A percentile compares a stretch with the other conserved stretches of the same genome.
Conservation (phyloP, 2,888 invertebrate species). For the Xestia xanthographa region DNA sequence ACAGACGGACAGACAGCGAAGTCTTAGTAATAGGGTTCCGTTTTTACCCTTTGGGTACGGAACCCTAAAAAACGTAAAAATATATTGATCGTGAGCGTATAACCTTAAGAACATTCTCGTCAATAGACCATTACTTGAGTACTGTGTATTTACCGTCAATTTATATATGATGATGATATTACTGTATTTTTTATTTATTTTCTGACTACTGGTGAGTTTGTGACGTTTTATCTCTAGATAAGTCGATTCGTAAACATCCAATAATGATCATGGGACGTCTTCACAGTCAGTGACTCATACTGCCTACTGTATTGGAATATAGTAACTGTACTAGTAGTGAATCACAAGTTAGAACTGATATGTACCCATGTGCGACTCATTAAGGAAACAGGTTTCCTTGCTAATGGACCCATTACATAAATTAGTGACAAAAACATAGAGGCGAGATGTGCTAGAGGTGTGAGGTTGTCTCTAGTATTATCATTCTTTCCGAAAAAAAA, state of each 20-base stretch:
- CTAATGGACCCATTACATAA: background rate
- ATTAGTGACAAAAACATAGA: slow-evolving; percentile 3
- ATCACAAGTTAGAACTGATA: background rate
- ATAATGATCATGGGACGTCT: background rate
- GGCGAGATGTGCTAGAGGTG: too few relatives aligned
- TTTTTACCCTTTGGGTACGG: too few relatives aligned
- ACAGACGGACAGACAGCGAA: too few relatives aligned
- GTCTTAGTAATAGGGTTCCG: too few relatives aligned
- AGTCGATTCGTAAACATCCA: too few relatives aligned
- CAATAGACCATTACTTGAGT: background rate
- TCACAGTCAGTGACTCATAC: slow-evolving; percentile 3
- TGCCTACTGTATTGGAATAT: background rate
- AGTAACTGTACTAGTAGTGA: background rate
- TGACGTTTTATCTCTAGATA: background rate
- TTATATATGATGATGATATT: slow-evolving; percentile 3
- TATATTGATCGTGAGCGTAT: background rate
- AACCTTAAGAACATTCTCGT: background rate
- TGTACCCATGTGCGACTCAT: background rate
- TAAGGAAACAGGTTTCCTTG: slow-evolving; percentile 10
- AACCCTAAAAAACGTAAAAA: background rate
- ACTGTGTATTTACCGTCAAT: background rate
- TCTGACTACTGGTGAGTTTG: background rate
- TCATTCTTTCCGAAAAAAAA: background rate
- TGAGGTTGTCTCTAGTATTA: background rate
- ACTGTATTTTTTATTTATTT: background rate